These are phyloP conservation scores for Pollicipes pollicipes DNA, from an alignment of 1,140 invertebrate genomes.

Conservation along the genomic window DNA sequence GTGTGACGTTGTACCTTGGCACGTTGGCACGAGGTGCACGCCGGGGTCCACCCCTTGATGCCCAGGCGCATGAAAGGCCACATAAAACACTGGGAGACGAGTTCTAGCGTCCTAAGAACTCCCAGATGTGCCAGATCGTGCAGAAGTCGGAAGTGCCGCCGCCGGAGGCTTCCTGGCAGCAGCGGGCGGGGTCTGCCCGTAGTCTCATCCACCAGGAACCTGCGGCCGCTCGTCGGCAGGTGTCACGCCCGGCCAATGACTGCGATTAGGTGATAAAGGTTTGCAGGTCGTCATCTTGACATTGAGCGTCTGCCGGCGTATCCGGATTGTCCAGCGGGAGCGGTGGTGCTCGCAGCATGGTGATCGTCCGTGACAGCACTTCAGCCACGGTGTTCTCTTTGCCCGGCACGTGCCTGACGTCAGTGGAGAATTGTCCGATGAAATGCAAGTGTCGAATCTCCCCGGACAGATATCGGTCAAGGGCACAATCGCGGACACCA, in stretches of 20 bases:
- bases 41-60: background rate
- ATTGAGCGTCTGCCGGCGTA: background rate
- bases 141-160: background rate
- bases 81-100: constrained; percentile 12
- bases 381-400: constrained; percentile 14
- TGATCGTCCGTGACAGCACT: constrained; percentile 6
- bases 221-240: background rate
- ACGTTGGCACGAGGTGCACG: constrained; percentile 15
- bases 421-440: constrained; percentile 6
- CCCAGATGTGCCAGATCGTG: background rate
- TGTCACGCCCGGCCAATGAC: background rate
- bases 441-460: constrained; percentile 14
- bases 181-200: constrained; percentile 7
- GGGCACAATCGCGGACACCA: constrained; percentile 19
- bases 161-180: constrained; percentile 10
- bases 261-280: background rate
- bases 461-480: constrained; percentile 15
- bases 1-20: constrained; percentile 16
- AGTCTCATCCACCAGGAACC: background rate
- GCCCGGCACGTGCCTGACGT: constrained; percentile 10
- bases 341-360: background rate
- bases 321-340: background rate
- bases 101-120: background rate
- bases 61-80: constrained; percentile 13
- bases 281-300: constrained; percentile 8